Percentiles rank a stretch among this genome's conserved stretches.
These are phyloP conservation scores for Oreocharis arfaki DNA, from an alignment of 2,113 vertebrate species.

Conservation along the genomic window DNA sequence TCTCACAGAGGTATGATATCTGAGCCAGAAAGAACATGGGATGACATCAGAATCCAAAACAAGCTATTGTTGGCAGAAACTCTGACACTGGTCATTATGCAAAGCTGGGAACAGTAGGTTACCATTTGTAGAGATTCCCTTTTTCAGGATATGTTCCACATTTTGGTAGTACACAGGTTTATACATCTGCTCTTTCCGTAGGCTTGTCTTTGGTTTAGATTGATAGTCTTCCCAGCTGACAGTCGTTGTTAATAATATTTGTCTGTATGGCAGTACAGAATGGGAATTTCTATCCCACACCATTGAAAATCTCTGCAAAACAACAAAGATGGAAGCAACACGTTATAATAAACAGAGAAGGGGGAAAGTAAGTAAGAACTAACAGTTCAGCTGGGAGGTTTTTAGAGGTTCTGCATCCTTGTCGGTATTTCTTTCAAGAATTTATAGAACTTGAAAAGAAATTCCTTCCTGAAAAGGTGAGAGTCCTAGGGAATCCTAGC, in stretches of 20 bases:
- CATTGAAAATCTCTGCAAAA: not conserved
- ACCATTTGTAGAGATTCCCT: not conserved
- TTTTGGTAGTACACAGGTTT: not conserved
- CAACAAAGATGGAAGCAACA: not conserved
- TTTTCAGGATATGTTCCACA: not conserved
- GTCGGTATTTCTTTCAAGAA: not conserved
- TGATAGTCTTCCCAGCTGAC: not conserved
- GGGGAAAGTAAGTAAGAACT: not conserved
- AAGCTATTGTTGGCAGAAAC: not conserved
- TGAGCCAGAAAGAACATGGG: not conserved
- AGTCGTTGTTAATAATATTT: not conserved
- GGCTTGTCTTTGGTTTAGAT: not conserved
- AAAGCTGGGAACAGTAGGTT: not conserved
- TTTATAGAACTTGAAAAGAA: not conserved
- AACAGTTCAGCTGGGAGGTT: not conserved
- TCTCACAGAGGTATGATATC: not conserved
- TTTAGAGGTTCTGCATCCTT: not conserved
- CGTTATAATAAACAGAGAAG: not conserved
- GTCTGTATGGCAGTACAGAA: not conserved
- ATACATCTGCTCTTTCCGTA: not conserved
- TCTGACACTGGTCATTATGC: not conserved
- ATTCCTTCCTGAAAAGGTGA: not conserved
- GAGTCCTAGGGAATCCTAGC: not conserved
- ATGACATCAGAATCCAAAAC: not conserved
- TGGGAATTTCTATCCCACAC: not conserved